Base-by-base conservation (phyloP, 2,888 invertebrate species). In the Ophioninae sp. region DNA sequence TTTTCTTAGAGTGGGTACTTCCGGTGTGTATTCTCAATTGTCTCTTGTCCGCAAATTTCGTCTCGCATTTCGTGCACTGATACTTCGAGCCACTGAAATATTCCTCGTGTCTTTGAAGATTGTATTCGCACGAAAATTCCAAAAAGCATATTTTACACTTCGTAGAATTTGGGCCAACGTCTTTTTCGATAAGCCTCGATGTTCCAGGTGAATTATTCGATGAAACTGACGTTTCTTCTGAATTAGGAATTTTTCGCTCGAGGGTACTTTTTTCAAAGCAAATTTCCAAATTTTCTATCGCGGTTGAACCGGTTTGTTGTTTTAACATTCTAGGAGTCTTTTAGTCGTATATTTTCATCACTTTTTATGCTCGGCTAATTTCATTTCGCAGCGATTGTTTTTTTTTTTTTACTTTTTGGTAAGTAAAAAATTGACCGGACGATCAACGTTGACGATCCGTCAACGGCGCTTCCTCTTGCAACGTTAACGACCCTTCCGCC, bases 111-210 rank as follows among this genome's bases (percentile, higher is more conserved):
- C 21, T 21, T 13, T 10, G 59, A 7, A 83, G 50, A 20, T n/a
- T 41, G 1, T 17, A 41, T 21, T 56, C 23, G 13, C 7, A 67
- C 6, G 23, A 7, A 62, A 79, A 83, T n/a, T 23, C 10, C n/a
- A 67, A 1, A n/a, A 41, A 56, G 56, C 82, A 83, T 13, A 79
- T 41, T 10, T 61, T 17, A 17, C 79, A 83, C 8, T 62, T 41
- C 30, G 30, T 41, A n/a, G 6, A 10, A 7, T 30, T 62, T 0
- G 6, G 6, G 0, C 21, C 23, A 10, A 0, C 1, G 6, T 7
- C 17, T 7, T 50, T 20, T 44, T 23, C 23, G 13, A 1, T 20
- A 1, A 0, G 30, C 21, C 17, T 64, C 56, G 7, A n/a, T 44
- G 10, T 64, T 6, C 1, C 10, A 10, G 20, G 41, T 17, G 64